Percentiles rank a stretch among this genome's conserved stretches.
These are phyloP conservation scores for Agonopterix subpropinquella DNA, from an alignment of 2,888 invertebrate species.

Conservation along the genomic window DNA sequence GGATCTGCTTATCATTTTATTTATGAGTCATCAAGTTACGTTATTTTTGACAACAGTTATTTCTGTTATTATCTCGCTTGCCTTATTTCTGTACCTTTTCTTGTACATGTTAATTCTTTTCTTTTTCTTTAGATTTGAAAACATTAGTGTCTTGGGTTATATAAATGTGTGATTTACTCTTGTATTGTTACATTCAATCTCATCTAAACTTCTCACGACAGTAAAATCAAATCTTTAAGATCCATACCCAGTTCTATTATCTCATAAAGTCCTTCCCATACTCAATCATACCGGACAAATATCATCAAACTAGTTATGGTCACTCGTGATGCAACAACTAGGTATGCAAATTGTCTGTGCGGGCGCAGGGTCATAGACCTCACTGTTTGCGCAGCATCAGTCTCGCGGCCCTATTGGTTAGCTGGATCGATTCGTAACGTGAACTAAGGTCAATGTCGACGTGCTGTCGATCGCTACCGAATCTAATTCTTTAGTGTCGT, in stretches of 20 bases:
- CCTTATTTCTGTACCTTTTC: no score
- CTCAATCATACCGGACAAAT: constrained; percentile 26
- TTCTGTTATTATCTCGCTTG: no score
- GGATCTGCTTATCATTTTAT: neutral
- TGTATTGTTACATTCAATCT: no score
- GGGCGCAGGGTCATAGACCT: constrained; percentile 52
- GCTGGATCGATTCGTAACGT: constrained; percentile 63
- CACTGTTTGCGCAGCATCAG: constrained; percentile 53
- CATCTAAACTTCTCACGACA: no score
- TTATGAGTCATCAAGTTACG: no score
- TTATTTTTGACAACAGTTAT: no score
- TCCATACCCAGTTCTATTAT: neutral
- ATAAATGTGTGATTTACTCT: no score
- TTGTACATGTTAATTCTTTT: no score
- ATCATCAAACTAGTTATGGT: constrained; percentile 48
- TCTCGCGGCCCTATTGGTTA: constrained; percentile 52
- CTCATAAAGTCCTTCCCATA: neutral
- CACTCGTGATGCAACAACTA: constrained; percentile 58
- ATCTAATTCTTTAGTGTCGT: constrained; percentile 19
- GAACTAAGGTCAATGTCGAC: constrained; percentile 67
- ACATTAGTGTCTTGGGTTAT: no score
- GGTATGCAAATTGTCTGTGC: constrained; percentile 64
- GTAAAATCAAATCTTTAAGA: neutral
- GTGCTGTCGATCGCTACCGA: constrained; percentile 64
- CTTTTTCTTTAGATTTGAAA: no score